These are phyloP conservation scores for Silvanus unidentatus DNA, from an alignment of 2,888 invertebrate species.

Conservation along the genomic window DNA sequence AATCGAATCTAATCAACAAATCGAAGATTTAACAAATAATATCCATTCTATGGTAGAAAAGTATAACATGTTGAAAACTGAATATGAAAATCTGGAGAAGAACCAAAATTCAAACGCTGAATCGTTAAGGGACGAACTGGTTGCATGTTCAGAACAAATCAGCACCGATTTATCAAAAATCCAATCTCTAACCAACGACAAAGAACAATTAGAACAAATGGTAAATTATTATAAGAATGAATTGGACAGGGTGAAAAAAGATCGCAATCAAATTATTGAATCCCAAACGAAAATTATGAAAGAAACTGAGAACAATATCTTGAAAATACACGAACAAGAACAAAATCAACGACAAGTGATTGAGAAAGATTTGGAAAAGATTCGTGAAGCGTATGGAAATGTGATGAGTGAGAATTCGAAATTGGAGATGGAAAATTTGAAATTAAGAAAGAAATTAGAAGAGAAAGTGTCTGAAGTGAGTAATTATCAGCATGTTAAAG, in stretches of 20 bases:
- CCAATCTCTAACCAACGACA: neutral
- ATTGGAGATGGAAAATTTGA: slow-evolving; percentile 35
- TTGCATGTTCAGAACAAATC: too few species aligned
- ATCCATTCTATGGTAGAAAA: slow-evolving; percentile 21
- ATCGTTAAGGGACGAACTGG: neutral
- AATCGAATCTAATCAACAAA: slow-evolving; percentile 17
- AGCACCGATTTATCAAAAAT: too few species aligned
- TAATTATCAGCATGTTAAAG: slow-evolving; percentile 32
- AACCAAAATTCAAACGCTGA: neutral
- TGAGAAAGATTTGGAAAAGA: slow-evolving; percentile 16
- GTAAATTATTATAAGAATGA: slow-evolving; percentile 23
- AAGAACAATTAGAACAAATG: slow-evolving; percentile 3
- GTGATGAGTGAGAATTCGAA: slow-evolving; percentile 36
- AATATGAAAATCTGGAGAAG: neutral
- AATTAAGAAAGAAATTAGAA: slow-evolving; percentile 28
- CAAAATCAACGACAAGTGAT: slow-evolving; percentile 25
- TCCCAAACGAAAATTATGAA: slow-evolving; percentile 30
- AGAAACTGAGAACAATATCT: slow-evolving; percentile 31
- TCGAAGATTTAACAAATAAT: slow-evolving; percentile 22
- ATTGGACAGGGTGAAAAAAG: slow-evolving; percentile 29
- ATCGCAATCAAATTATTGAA: slow-evolving; percentile 29
- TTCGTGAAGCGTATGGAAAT: slow-evolving; percentile 37
- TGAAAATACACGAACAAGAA: slow-evolving; percentile 27
- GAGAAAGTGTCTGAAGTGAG: slow-evolving; percentile 30
- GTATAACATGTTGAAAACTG: slow-evolving; percentile 14